Percentiles rank a stretch among this genome's conserved stretches.
Evolutionary conservation across 1,140 invertebrate genomes (phyloP).

Genomic region (Solen grandis): DNA sequence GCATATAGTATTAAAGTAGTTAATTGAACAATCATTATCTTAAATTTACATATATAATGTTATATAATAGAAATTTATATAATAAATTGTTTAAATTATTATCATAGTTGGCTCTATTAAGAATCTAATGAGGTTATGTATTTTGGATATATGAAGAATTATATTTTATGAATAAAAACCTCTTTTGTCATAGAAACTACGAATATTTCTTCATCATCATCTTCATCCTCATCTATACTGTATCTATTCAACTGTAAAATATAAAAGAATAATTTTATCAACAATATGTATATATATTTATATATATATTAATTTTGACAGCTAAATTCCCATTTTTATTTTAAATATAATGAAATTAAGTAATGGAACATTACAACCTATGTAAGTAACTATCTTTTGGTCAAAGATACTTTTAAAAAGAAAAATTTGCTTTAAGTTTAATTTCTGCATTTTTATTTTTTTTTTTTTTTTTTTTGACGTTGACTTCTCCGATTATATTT

Average conservation of each 20-base stretch:
- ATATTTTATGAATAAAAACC: constrained; percentile 5
- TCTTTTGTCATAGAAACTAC: constrained; percentile 22
- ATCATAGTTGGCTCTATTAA: constrained; percentile 10
- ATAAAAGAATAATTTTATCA: constrained; percentile 23
- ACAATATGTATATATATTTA: constrained; percentile 28
- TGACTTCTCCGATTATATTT: constrained; percentile 18
- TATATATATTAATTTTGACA: constrained; percentile 16
- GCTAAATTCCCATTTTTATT: constrained; percentile 17
- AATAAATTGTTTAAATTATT: constrained; percentile 16
- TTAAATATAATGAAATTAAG: constrained; percentile 29
- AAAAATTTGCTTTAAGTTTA: background rate
- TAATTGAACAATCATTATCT: constrained; percentile 20
- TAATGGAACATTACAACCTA: too few relatives aligned
- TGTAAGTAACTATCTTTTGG: constrained; percentile 12
- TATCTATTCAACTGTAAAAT: constrained; percentile 24
- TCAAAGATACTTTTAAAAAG: constrained; percentile 15
- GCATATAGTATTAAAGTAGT: constrained; percentile 11
- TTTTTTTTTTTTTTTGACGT: constrained; percentile 10
- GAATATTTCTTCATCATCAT: constrained; percentile 21
- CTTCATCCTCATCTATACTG: constrained; percentile 9
- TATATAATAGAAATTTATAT: constrained; percentile 23
- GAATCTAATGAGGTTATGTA: constrained; percentile 14
- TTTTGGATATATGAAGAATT: constrained; percentile 10
- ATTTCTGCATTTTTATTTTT: background rate
- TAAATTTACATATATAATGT: constrained; percentile 14